Base-by-base conservation (phyloP, 2,888 invertebrate genomes). In the Caenorhabditis virilis region DNA sequence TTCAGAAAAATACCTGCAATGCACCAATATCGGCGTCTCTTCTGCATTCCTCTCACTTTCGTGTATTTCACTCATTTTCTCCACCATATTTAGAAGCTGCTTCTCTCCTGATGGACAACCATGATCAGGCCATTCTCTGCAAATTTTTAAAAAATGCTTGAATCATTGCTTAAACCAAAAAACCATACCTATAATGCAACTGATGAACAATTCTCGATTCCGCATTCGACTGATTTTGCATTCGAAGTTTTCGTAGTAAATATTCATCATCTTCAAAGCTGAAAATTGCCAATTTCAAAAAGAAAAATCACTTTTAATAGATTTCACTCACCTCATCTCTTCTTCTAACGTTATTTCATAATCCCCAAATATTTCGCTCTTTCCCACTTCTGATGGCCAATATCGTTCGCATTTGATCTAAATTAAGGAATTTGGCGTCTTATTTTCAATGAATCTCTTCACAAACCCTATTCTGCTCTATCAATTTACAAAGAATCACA, bases 111-210 rank as follows among this genome's bases (percentile, higher is more conserved):
- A 53, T 2, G 79, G 79, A 54, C 77, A 78, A 0, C 77, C 76
- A 57, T 78, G 78, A 60, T 78, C 79, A n/a, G 79, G 78, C 79
- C 79, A 80, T 56, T 80, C 79, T 16, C 77, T 68, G 26, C 2
- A 64, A 56, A 42, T 6, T 6, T n/a, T 6, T 20, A 20, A 39
- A 39, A 36, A 36, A n/a, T 36, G 16, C n/a, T n/a, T n/a, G n/a
- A n/a, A n/a, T n/a, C n/a, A n/a, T n/a, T n/a, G n/a, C n/a, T 36
- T 5, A n/a, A 6, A 9, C 7, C 4, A 36, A 36, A 6, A 36
- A 36, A 36, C 16, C 15, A 45, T 18, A 70, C 58, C 51, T 63
- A 53, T 79, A 80, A 60, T 80, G 77, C 20, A 80, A 51, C 46
- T 80, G 80, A 46, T 71, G 50, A 18, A 79, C 46, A 6, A 39